phyloP scores from a whole-genome alignment of 2,888 invertebrate genomes.

The Spodoptera exigua region DNA sequence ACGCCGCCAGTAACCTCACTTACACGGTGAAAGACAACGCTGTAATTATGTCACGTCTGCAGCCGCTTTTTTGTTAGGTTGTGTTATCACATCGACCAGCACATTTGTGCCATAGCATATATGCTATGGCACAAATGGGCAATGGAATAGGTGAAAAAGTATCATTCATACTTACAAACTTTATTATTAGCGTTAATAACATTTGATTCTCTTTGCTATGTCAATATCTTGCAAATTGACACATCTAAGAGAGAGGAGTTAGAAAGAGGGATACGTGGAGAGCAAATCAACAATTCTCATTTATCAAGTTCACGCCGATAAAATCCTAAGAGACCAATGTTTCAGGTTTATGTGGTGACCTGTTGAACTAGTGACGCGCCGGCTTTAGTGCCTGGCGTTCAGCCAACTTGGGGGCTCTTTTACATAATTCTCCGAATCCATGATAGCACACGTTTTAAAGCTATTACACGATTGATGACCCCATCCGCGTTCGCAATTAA shows the following conservation, averaged over 20 bases:
- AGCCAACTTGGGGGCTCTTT: constrained; percentile 63
- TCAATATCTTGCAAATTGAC: too few relatives aligned
- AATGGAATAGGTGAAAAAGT: too few relatives aligned
- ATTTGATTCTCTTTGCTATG: too few relatives aligned
- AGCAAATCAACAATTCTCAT: neutral
- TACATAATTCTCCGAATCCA: constrained; percentile 66
- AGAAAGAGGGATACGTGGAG: neutral
- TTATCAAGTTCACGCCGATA: constrained; percentile 21
- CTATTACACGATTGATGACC: constrained; percentile 65
- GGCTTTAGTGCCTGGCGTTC: constrained; percentile 58
- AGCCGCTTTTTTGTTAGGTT: too few relatives aligned
- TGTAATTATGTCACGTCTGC: too few relatives aligned
- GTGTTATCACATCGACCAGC: too few relatives aligned
- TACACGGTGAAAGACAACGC: too few relatives aligned
- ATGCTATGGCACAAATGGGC: too few relatives aligned
- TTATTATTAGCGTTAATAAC: too few relatives aligned
- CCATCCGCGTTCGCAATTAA: constrained; percentile 51
- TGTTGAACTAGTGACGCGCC: constrained; percentile 62
- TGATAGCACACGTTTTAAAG: constrained; percentile 68
- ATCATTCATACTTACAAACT: too few relatives aligned
- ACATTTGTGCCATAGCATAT: too few relatives aligned
- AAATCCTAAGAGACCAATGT: constrained; percentile 35
- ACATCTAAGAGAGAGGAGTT: neutral
- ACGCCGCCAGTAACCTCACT: too few relatives aligned
- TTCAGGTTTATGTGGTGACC: constrained; percentile 62